phyloP scores from a whole-genome alignment of 2,797 vertebrate species.

The Momotus momota region DNA sequence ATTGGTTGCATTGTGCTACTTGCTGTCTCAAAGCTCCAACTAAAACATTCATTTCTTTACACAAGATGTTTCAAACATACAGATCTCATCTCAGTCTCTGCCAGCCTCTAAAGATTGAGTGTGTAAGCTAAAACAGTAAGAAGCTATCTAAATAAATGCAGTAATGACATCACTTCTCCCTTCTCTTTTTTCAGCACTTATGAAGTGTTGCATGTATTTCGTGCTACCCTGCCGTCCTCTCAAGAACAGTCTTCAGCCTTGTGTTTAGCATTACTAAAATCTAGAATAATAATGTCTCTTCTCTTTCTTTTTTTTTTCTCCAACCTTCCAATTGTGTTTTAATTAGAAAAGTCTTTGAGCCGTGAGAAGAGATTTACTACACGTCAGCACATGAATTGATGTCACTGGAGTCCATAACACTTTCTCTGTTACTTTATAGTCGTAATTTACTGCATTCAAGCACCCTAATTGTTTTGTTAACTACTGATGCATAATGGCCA shows the following conservation, averaged over 20 bases:
- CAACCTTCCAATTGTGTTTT: background rate
- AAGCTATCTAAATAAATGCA: background rate
- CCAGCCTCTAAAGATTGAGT: background rate
- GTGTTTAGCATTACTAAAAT: conserved; percentile 6
- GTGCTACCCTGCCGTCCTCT: background rate
- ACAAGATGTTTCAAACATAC: background rate
- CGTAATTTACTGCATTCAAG: background rate
- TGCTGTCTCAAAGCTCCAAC: background rate
- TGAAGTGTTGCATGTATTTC: background rate
- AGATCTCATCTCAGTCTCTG: background rate
- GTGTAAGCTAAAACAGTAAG: background rate
- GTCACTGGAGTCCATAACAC: background rate
- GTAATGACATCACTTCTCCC: background rate
- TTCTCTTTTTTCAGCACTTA: background rate
- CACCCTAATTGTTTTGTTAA: conserved; percentile 18
- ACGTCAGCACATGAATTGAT: background rate
- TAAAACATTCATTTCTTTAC: background rate
- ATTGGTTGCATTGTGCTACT: background rate
- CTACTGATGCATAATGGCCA: background rate
- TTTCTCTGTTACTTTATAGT: conserved; percentile 8
- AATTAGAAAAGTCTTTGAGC: conserved; percentile 28
- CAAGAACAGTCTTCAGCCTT: background rate
- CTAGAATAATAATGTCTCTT: background rate
- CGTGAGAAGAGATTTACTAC: conserved; percentile 16
- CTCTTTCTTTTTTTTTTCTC: background rate